Percentiles rank a stretch among this genome's conserved stretches.
These are phyloP conservation scores for Epizoanthus illoricatus DNA, from an alignment of 92 coral and sea anemone genomes.

Conservation along the genomic window DNA sequence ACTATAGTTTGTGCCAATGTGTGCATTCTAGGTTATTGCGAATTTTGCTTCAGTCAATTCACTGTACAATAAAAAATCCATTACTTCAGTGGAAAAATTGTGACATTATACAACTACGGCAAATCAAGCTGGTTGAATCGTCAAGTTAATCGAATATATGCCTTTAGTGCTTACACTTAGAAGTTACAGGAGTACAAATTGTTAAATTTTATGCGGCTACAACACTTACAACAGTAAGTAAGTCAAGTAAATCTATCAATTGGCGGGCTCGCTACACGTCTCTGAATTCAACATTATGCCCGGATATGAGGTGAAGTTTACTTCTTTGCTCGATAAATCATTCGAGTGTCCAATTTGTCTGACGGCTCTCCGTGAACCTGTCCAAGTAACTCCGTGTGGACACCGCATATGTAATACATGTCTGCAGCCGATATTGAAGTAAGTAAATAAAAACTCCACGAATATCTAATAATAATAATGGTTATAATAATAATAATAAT, in stretches of 20 bases:
- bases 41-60: not conserved
- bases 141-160: too few species aligned
- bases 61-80: not conserved
- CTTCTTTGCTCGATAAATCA: constrained; percentile 82
- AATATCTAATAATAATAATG: too few species aligned
- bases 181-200: too few species aligned
- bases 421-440: constrained; percentile 92
- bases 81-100: not conserved
- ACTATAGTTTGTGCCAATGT: not conserved
- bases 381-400: constrained; percentile 98
- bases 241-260: not conserved
- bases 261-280: not conserved
- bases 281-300: constrained; percentile 61
- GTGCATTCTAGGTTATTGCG: not conserved
- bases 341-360: constrained; percentile 97
- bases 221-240: not conserved
- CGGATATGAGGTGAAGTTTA: constrained; percentile 88
- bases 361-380: constrained; percentile 93
- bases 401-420: constrained; percentile 95
- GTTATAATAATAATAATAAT: too few species aligned
- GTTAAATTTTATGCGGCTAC: not conserved
- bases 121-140: not conserved
- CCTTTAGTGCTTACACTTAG: too few species aligned
- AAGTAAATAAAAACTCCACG: not conserved
- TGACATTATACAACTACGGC: not conserved